A percentile compares a stretch with the other conserved stretches of the same genome.
Evolutionary conservation across 2,113 vertebrate species (phyloP).

Genomic region (Pygoscelis adeliae): DNA sequence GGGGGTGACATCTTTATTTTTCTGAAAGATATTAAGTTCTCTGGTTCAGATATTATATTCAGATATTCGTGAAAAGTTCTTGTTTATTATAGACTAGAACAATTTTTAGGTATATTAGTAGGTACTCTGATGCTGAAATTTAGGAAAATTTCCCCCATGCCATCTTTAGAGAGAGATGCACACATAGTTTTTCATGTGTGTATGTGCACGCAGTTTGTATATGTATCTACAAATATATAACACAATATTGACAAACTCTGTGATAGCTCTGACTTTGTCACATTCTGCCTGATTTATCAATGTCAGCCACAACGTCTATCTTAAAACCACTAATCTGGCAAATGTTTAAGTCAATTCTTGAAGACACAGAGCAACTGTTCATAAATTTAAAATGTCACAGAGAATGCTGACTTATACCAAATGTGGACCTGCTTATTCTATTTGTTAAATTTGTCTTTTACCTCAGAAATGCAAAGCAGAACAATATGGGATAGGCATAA

Average conservation of each 20-base stretch:
- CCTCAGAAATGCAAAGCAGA: constrained; percentile 2
- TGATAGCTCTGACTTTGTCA: neutral
- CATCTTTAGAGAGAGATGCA: neutral
- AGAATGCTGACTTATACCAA: neutral
- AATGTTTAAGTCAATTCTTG: neutral
- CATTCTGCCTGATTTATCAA: neutral
- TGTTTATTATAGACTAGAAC: neutral
- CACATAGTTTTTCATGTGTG: neutral
- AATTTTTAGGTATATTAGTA: neutral
- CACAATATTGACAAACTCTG: neutral
- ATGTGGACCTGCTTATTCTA: neutral
- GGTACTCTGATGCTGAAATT: neutral
- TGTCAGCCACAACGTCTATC: neutral
- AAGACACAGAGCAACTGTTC: neutral
- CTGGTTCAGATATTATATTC: neutral
- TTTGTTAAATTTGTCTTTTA: neutral
- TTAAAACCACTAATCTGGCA: constrained; percentile 5
- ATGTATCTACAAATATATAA: neutral
- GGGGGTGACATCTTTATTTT: neutral
- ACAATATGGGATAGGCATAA: neutral
- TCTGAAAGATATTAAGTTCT: neutral
- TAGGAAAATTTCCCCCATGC: neutral
- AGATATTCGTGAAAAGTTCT: neutral
- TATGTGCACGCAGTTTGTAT: neutral
- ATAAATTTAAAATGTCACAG: neutral